A percentile compares a stretch with the other conserved stretches of the same genome.
phyloP scores from a whole-genome alignment of 2,888 invertebrate species.

The Microplitis manilae region DNA sequence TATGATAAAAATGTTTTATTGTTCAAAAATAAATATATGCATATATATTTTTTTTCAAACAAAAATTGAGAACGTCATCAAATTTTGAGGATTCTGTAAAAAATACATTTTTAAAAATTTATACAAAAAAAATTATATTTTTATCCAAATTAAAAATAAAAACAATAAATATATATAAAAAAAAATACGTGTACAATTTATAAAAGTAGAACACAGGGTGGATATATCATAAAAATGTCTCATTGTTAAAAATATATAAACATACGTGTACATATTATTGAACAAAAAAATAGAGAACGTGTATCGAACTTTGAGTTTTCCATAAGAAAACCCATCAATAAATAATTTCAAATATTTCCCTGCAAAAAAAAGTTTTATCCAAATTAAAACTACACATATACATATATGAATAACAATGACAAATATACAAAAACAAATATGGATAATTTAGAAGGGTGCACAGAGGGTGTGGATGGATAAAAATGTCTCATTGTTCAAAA shows the following conservation, averaged over 20 bases:
- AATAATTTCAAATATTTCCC: background rate
- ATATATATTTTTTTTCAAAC: no score
- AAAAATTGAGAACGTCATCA: no score
- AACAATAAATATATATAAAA: no score
- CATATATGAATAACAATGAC: background rate
- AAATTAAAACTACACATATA: background rate
- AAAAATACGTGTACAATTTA: no score
- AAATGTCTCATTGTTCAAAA: constrained; percentile 14
- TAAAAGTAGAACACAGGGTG: no score
- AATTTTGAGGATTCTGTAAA: no score
- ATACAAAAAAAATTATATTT: no score
- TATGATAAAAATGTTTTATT: no score
- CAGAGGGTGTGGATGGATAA: background rate
- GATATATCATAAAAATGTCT: no score
- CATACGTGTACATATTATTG: background rate
- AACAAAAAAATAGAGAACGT: background rate
- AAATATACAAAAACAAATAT: background rate
- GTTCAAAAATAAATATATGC: no score
- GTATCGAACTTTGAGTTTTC: background rate
- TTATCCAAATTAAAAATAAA: no score
- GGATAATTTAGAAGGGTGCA: background rate
- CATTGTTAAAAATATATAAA: background rate
- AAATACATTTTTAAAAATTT: no score
- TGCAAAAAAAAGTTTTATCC: background rate
- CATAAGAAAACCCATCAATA: background rate